Percentiles rank a stretch among this genome's conserved stretches.
These are phyloP conservation scores for Tympanuchus pallidicinctus DNA, from an alignment of 2,113 vertebrate species.

Conservation along the genomic window DNA sequence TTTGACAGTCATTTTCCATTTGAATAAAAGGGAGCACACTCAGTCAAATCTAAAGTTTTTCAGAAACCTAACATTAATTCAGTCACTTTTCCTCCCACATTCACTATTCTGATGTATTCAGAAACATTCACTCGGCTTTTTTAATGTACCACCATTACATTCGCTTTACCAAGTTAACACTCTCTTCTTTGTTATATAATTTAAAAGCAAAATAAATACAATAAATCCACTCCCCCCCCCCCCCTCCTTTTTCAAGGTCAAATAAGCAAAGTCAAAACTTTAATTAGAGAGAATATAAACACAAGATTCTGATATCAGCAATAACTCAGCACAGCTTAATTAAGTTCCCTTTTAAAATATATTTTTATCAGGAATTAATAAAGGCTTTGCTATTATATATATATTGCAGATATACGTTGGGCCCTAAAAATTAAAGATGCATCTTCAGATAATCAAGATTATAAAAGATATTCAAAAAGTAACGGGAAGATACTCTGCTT, in stretches of 20 bases:
- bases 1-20: neutral
- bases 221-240: neutral
- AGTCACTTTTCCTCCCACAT: neutral
- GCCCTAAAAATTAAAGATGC: neutral
- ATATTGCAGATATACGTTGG: neutral
- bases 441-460: neutral
- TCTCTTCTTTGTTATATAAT: neutral
- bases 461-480: neutral
- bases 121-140: neutral
- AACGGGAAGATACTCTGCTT: neutral
- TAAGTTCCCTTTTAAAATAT: neutral
- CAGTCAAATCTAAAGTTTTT: neutral
- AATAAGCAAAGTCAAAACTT: slow-evolving; percentile 24
- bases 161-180: neutral
- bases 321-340: neutral
- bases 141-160: neutral
- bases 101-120: neutral
- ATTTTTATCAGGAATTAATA: neutral
- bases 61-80: neutral
- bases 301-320: neutral
- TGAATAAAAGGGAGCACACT: neutral
- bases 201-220: neutral
- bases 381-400: neutral
- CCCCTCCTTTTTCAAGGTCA: neutral
- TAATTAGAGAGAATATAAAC: slow-evolving; percentile 31